Percentiles rank a stretch among this genome's conserved stretches.
Conservation (phyloP, 1,140 invertebrate species). For the Radopholus similis region DNA sequence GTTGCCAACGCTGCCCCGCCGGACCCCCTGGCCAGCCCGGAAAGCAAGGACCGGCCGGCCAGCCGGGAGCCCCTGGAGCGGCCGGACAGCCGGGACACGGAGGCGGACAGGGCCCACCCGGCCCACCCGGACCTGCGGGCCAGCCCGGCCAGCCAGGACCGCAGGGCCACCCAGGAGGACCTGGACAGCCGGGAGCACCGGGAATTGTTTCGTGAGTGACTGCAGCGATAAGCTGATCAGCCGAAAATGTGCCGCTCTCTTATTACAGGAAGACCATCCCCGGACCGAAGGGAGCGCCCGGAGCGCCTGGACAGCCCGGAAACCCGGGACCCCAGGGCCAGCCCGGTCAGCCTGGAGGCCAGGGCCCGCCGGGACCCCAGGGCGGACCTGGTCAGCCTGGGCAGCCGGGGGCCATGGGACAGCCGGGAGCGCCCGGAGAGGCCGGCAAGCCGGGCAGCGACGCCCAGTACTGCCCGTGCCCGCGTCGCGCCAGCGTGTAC, state of each 20-base stretch:
- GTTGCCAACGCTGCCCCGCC: constrained; percentile 33
- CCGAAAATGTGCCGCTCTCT: background rate
- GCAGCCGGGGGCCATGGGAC: background rate
- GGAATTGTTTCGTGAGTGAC: background rate
- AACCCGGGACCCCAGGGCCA: background rate
- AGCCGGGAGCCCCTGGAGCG: constrained; percentile 31
- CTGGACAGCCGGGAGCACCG: constrained; percentile 19
- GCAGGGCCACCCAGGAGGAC: constrained; percentile 28
- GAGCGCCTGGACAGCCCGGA: constrained; percentile 27
- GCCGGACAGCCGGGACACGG: constrained; percentile 43
- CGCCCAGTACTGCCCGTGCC: background rate
- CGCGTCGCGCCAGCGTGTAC: background rate
- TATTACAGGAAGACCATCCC: background rate
- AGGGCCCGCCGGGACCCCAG: background rate
- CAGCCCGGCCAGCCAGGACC: constrained; percentile 44
- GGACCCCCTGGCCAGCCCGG: constrained; percentile 45
- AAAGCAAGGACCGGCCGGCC: constrained; percentile 44
- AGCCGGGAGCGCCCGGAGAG: background rate
- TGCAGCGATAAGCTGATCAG: constrained; percentile 3
- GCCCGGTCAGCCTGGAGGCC: constrained; percentile 4
- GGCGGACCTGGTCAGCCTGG: background rate
- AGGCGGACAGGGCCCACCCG: constrained; percentile 41
- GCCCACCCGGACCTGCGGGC: constrained; percentile 43
- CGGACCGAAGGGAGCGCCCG: constrained; percentile 28
- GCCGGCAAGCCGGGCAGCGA: background rate